These are phyloP conservation scores for Mixornis gularis DNA, from an alignment of 2,113 vertebrate genomes.

Conservation along the genomic window DNA sequence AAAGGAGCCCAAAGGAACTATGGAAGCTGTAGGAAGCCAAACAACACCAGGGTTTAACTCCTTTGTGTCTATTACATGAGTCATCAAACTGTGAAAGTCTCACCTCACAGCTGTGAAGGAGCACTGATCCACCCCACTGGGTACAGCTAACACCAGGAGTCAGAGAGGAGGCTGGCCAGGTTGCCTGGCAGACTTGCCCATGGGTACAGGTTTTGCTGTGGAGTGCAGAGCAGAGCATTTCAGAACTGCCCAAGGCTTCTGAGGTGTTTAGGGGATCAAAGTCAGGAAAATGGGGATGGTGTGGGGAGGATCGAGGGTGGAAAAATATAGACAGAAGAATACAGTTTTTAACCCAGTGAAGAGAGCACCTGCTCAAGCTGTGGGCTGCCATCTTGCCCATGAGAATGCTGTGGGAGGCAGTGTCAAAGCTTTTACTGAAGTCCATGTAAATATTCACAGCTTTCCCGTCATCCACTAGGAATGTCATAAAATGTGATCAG, in stretches of 20 bases:
- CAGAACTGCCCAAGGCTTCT: neutral
- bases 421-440: neutral
- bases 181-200: neutral
- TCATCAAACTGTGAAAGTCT: neutral
- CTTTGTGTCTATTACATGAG: neutral
- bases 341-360: neutral
- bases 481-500: neutral
- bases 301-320: neutral
- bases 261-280: neutral
- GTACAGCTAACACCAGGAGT: neutral
- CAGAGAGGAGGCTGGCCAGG: neutral
- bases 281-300: neutral
- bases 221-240: neutral
- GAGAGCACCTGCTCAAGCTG: neutral
- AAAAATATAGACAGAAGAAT: neutral
- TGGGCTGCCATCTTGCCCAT: neutral
- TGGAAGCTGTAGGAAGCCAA: neutral
- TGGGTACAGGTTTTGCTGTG: neutral
- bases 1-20: neutral
- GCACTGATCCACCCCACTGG: fast-evolving
- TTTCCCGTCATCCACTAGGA: neutral
- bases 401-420: neutral
- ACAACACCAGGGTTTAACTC: neutral
- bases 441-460: neutral
- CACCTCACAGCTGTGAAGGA: neutral